Base-by-base conservation (phyloP, 2,888 invertebrate genomes). In the Diarsia dahlii region DNA sequence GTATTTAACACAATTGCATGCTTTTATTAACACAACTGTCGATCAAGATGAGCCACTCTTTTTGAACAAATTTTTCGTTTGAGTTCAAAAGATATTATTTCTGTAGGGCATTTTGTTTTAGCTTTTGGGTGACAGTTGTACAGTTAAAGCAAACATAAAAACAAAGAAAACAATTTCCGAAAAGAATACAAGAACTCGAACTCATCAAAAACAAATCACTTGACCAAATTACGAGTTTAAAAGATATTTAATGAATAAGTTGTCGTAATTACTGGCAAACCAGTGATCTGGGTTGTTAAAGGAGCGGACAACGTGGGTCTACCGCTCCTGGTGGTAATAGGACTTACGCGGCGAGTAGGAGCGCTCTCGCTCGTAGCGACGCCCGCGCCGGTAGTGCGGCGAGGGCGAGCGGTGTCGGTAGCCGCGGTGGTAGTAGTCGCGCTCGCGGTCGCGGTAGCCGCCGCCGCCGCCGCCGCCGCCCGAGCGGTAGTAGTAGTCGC, bases 301-400 rank as follows among this genome's bases (percentile, higher is more conserved):
- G 83, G 72, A 80, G 82, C 45, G 70, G 80, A 13, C 50, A 46
- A 50, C 56, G 48, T 66, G 6, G 18, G 85, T 73, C 68, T 90
- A 90, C 74, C 91, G 90, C 80, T 91, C 90, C 84, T 89, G 90
- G 78, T 90, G 90, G 90, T 91, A 91, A 89, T 91, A 91, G 84
- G 94, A 98, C 98, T 98, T 97, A 98, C 98, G 98, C 94, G 98
- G 98, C 89, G 98, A 98, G 95, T 98, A 98, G 84, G 98, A 98
- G 89, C 98, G 97, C 85, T 98, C 98, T 78, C 98, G 97, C 87
- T 98, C 98, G 93, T 98, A 98, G 89, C 98, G 97, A 82, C 97
- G 96, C 8, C 39, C 39, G 88, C 97, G 97, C 89, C 97, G 97
- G 95, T 98, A 97, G 95, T 98, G 98, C 78, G 98, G 98, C 71